Base-by-base conservation (phyloP, 2,888 invertebrate species). In the Dynastes maya region DNA sequence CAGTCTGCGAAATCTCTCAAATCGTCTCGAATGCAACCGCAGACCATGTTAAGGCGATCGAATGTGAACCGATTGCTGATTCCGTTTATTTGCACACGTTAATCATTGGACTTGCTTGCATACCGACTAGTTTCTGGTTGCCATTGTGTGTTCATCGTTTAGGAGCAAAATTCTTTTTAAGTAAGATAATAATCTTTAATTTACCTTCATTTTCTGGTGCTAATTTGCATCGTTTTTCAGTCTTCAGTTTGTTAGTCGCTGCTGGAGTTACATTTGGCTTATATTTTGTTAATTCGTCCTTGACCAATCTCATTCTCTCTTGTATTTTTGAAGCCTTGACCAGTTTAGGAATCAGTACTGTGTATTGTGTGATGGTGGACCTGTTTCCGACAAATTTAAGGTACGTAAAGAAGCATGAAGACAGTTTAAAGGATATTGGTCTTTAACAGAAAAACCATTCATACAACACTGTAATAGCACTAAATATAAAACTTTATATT, bases 331-430 rank as follows among this genome's bases (percentile, higher is more conserved):
- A 95, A 88, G 95, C 95, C 0, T 89, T 95, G 72, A 95, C 95
- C 67, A 95, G 95, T 72, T 91, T 95, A 82, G 94, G 94, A 83
- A 95, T 95, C 87, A 94, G 95, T 89, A 91, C 94, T 78, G 93
- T 95, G 70, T 95, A 95, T 89, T 95, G 95, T 87, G 94, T 95
- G 67, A 93, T 95, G 88, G 95, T 95, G 80, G 95, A 95, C 87
- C 89, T 95, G 85, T 95, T 95, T 90, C 95, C 95, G 84, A 95
- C 95, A 79, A 95, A 95, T 89, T 91, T 95, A 87, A 93, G 95
- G 95, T 94, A 89, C 87, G 86, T 77, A 61, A 5, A 53, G 27
- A 40, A 49, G 0, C 32, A 5, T 37, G 32, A 37, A 37, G 5
- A 37, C 5, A 5, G 32, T 32, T 2, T 32, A 32, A 32, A 4